These are phyloP conservation scores for Gymnoscopelus microlampas DNA, from an alignment of 2,797 vertebrate genomes.

Conservation along the genomic window DNA sequence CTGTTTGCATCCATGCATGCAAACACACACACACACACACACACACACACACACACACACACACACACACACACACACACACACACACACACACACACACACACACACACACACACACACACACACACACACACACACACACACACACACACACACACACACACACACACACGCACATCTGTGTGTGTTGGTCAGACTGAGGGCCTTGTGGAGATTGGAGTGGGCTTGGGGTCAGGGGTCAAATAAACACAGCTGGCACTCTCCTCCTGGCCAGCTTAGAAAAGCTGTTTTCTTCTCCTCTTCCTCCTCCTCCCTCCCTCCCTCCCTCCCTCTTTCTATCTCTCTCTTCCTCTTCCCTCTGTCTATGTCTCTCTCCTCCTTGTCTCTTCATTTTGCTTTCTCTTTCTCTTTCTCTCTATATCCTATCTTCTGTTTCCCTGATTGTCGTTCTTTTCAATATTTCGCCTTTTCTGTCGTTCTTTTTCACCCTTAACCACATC, in stretches of 20 bases:
- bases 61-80: too few species aligned
- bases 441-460: too few species aligned
- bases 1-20: constrained; percentile 31
- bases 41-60: too few species aligned
- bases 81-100: too few species aligned
- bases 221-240: constrained; percentile 76
- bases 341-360: constrained; percentile 22
- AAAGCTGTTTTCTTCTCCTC: constrained; percentile 42
- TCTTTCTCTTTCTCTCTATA: constrained; percentile 10
- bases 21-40: too few species aligned
- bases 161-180: background rate
- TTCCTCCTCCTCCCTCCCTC: constrained; percentile 20
- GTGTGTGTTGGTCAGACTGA: constrained; percentile 54
- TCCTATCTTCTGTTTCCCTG: too few species aligned
- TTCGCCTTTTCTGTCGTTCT: background rate
- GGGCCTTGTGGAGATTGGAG: constrained; percentile 69
- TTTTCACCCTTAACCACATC: background rate
- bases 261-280: constrained; percentile 65
- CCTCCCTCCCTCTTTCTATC: constrained; percentile 9
- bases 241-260: constrained; percentile 86
- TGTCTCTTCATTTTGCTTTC: background rate
- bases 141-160: too few species aligned
- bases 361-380: constrained; percentile 33
- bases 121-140: too few species aligned
- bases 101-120: too few species aligned